A percentile compares a stretch with the other conserved stretches of the same genome.
Conservation (phyloP, 2,888 invertebrate species). For the Rhimphoctona megacephalus region DNA sequence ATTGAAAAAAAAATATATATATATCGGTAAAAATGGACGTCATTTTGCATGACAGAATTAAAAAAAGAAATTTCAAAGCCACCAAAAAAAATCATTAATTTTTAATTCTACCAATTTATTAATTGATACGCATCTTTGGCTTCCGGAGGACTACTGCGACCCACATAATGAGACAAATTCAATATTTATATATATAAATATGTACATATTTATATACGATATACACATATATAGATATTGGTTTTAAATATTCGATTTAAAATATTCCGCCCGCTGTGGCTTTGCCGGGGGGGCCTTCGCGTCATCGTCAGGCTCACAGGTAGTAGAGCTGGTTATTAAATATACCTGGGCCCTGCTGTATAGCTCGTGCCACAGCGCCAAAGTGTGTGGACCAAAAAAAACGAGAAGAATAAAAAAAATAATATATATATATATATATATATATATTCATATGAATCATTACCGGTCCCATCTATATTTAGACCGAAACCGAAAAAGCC, state of each 20-base stretch:
- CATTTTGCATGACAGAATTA: background rate
- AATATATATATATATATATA: background rate
- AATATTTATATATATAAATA: background rate
- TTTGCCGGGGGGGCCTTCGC: constrained; percentile 59
- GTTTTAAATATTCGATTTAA: constrained; percentile 44
- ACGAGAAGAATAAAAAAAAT: constrained; percentile 21
- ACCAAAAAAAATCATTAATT: background rate
- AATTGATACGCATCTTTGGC: constrained; percentile 74
- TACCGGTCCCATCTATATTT: constrained; percentile 72
- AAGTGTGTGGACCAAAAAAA: constrained; percentile 54
- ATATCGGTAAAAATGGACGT: background rate
- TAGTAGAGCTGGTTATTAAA: constrained; percentile 66
- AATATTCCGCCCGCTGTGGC: constrained; percentile 64
- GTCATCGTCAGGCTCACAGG: constrained; percentile 64
- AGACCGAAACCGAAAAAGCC: constrained; percentile 60
- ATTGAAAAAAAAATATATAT: background rate
- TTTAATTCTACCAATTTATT: constrained; percentile 50
- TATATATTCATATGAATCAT: constrained; percentile 71
- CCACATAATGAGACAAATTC: constrained; percentile 77
- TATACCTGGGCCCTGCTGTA: constrained; percentile 50
- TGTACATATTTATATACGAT: background rate
- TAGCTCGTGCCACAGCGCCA: constrained; percentile 30
- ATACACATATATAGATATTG: constrained; percentile 12
- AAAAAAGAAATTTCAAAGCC: background rate
- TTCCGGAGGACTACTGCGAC: constrained; percentile 66